Base-by-base conservation (phyloP, 2,113 vertebrate species). In the Buteo buteo region DNA sequence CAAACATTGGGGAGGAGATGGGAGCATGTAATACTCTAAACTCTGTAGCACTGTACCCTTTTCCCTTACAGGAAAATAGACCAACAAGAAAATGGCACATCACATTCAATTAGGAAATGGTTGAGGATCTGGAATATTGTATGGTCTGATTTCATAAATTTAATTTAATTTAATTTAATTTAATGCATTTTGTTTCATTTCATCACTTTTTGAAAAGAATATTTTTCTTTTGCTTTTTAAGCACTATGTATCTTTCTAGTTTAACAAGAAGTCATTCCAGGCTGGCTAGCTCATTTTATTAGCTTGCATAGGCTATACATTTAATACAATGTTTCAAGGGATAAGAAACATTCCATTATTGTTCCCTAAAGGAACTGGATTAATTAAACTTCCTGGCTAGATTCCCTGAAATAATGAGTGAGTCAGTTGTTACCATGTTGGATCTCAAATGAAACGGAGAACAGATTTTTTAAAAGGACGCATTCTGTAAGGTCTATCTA, bases 331-430 rank as follows among this genome's bases (percentile, higher is more conserved):
- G 0, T 90, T 96, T 80, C 70, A 90, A 93, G 71, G 70, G 36
- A 91, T 72, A 73, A 80, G 64, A 88, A 61, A 18, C 4, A 25
- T 88, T 90, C 15, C 31, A 58, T 52, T 94, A 54, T 61, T 79
- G 31, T 69, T 90, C 54, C 82, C 87, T 85, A 83, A 85, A 96
- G 78, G 58, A 93, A 72, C 45, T 0, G 0, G 62, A 73, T 92
- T 96, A 93, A 95, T 94, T 91, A 93, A 93, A 61, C 54, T 61
- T 96, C 49, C 74, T 96, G 85, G 70, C 74, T 94, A 93, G 86
- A 93, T 90, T 95, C 84, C 22, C 25, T 72, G 82, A 89, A 95
- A 82, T 90, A 80, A 85, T 45, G 78, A 96, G n/a, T 52, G 13
- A 88, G 45, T 36, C 29, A 44, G 58, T 96, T 79, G 45, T 80